phyloP scores from a whole-genome alignment of 2,797 vertebrate species.

The Tokudaia tokunoshimensis region DNA sequence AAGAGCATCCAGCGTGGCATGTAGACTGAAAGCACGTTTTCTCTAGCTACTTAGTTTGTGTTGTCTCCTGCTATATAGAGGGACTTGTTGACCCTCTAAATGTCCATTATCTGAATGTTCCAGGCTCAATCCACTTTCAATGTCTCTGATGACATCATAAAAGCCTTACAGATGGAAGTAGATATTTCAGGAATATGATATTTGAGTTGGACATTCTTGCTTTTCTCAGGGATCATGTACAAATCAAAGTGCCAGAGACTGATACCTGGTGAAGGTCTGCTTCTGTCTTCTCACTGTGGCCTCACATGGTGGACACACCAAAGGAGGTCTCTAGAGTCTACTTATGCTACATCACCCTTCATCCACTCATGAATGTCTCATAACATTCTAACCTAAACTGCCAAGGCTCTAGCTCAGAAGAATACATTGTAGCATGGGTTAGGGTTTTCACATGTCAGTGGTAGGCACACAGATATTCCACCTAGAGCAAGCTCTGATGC shows the following conservation, averaged over 20 bases:
- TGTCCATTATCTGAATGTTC: neutral
- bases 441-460: neutral
- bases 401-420: neutral
- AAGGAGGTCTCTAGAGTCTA: neutral
- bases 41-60: neutral
- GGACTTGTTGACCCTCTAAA: neutral
- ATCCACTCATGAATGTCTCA: neutral
- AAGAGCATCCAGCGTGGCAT: neutral
- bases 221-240: neutral
- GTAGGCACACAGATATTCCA: neutral
- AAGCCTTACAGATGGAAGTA: neutral
- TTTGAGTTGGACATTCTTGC: neutral
- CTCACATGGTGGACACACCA: neutral
- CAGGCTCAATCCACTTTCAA: neutral
- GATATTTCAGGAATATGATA: neutral
- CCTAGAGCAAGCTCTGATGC: neutral
- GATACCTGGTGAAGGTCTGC: neutral
- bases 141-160: neutral
- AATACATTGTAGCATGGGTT: neutral
- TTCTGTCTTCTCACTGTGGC: neutral
- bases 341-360: neutral
- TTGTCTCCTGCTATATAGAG: neutral
- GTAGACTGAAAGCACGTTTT: neutral
- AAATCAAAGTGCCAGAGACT: neutral
- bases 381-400: neutral